Conservation (phyloP, 2,113 vertebrate genomes). For the Macrotus californicus region DNA sequence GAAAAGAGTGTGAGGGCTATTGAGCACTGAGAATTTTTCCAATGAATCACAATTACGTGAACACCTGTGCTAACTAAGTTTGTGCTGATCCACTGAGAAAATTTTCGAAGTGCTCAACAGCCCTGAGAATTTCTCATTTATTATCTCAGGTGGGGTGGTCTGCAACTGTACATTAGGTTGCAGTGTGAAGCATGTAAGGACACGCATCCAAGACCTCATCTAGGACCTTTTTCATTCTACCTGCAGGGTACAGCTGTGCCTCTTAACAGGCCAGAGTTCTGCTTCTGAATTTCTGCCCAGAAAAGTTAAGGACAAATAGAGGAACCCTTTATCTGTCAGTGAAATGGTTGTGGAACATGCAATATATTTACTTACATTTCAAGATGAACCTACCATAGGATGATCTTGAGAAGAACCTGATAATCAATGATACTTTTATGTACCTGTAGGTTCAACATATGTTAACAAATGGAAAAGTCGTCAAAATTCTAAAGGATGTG, state of each 20-base stretch:
- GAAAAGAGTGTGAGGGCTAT: constrained; percentile 69
- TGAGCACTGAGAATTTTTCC: constrained; percentile 75
- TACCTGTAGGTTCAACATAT: neutral
- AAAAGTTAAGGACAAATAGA: constrained; percentile 43
- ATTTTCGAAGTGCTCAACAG: constrained; percentile 72
- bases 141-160: constrained; percentile 70
- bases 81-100: constrained; percentile 75
- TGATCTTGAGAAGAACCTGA: neutral
- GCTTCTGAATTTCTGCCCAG: constrained; percentile 59
- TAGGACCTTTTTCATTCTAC: constrained; percentile 67
- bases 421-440: constrained; percentile 21
- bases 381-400: neutral
- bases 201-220: constrained; percentile 65
- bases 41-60: constrained; percentile 82
- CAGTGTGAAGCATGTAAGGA: constrained; percentile 70
- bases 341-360: neutral
- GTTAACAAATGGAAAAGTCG: neutral
- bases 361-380: neutral
- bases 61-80: constrained; percentile 81
- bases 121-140: constrained; percentile 76
- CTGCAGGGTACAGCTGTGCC: constrained; percentile 58
- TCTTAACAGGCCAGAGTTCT: constrained; percentile 37
- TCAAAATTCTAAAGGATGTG: neutral
- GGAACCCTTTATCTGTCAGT: neutral
- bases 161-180: constrained; percentile 64